Base-by-base conservation (phyloP, 2,113 vertebrate species). In the Cololabis saira region DNA sequence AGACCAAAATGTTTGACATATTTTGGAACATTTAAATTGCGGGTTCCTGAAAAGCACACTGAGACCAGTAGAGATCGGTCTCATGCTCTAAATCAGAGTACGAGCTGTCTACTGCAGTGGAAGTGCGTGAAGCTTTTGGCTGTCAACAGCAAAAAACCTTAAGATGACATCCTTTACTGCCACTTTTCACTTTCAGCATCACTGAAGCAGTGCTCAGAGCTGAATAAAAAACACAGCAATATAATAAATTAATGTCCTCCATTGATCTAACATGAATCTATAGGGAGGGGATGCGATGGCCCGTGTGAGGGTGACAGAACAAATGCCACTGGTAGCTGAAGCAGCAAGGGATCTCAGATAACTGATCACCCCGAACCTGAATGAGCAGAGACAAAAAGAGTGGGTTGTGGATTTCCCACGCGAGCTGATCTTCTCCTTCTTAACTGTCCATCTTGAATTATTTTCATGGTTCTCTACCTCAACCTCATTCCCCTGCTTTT, bases 1-100 rank as follows among this genome's bases (percentile, higher is more conserved):
- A 84, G 72, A 72, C 67, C 33, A 68, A 79, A 79, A 73, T 81
- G 61, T 75, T 76, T 74, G 79, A 86, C 76, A 66, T 41, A 75
- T 80, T 82, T 67, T 21, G 42, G 61, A 68, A 58, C 33, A 42
- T 73, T 68, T 15, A 65, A 62, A 68, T 51, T 62, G 49, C 42
- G 53, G 61, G 17, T 78, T 88, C 68, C 56, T 71, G 63, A 71
- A 80, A 74, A 78, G 74, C 59, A 58, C 19, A 40, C 17, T 13
- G 43, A 64, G 41, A 61, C 48, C 21, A 65, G 47, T 17, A 18
- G 70, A 49, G 66, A 67, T 58, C 74, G 74, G 56, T 76, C 52
- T 75, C 17, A 14, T n/a, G 52, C 63, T 70, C 62, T 61, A 3
- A 56, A 22, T 16, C 48, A 41, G 52, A 66, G 69, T 44, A 44